These are phyloP conservation scores for Netelia virgata DNA, from an alignment of 2,888 invertebrate genomes.

Conservation along the genomic window DNA sequence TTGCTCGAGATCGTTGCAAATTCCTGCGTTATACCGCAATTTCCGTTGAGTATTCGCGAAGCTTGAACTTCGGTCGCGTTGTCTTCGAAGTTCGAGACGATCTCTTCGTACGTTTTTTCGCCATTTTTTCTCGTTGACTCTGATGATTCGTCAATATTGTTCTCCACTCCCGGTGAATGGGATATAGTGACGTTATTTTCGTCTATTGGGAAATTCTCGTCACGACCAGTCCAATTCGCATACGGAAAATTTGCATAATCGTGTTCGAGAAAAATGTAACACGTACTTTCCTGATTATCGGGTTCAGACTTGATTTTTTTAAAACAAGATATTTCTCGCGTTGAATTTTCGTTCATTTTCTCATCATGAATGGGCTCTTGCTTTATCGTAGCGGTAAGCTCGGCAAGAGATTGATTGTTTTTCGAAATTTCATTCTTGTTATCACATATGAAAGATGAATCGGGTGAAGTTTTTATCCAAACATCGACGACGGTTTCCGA, in stretches of 20 bases:
- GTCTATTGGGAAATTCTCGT: not conserved
- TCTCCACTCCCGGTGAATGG: constrained; percentile 49
- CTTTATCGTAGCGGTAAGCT: constrained; percentile 39
- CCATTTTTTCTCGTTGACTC: not conserved
- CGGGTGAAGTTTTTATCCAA: constrained; percentile 85
- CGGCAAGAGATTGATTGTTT: not conserved
- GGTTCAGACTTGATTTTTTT: constrained; percentile 51
- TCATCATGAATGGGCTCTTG: constrained; percentile 44
- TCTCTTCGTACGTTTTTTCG: constrained; percentile 25
- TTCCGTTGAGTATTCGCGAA: constrained; percentile 28
- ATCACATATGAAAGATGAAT: constrained; percentile 21
- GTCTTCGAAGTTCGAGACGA: constrained; percentile 17
- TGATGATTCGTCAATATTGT: constrained; percentile 10
- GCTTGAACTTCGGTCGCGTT: not conserved
- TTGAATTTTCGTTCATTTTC: constrained; percentile 27
- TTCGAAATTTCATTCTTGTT: constrained; percentile 40
- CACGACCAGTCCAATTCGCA: not conserved
- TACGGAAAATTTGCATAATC: constrained; percentile 65
- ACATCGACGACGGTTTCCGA: constrained; percentile 93
- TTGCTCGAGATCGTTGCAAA: constrained; percentile 19
- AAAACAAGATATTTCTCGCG: not conserved
- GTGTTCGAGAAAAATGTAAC: constrained; percentile 66
- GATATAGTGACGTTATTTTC: constrained; percentile 65
- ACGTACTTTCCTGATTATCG: constrained; percentile 16
- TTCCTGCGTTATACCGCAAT: constrained; percentile 4